Percentiles rank a stretch among this genome's conserved stretches.
These are phyloP conservation scores for Lasioglossum lativentre DNA, from an alignment of 2,888 invertebrate genomes.

Conservation along the genomic window DNA sequence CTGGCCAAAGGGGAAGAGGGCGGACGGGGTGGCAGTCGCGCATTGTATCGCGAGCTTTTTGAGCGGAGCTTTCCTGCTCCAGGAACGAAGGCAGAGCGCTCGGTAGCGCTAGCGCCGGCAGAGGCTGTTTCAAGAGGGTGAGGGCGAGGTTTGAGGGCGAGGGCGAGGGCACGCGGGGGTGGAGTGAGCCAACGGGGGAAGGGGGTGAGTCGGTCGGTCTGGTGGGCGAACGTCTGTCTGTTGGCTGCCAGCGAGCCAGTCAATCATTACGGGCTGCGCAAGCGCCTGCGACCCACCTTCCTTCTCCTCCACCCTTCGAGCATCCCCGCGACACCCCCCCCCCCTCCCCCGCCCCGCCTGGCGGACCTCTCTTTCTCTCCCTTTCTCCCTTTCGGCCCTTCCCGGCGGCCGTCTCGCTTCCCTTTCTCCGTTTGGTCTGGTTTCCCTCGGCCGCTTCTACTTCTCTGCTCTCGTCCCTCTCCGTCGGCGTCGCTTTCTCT, in stretches of 20 bases:
- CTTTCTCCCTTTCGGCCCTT: slow-evolving; percentile 25
- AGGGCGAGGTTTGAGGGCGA: slow-evolving; percentile 57
- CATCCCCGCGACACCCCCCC: slow-evolving; percentile 22
- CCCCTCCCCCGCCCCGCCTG: too few relatives aligned
- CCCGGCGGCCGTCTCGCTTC: slow-evolving; percentile 14
- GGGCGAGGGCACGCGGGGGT: slow-evolving; percentile 49
- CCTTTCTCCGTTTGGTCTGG: slow-evolving; percentile 22
- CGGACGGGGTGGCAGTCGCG: slow-evolving; percentile 60
- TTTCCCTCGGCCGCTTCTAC: slow-evolving; percentile 19
- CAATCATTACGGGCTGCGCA: slow-evolving; percentile 84
- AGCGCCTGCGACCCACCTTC: slow-evolving; percentile 76
- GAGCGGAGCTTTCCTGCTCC: slow-evolving; percentile 61
- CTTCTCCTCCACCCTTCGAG: slow-evolving; percentile 50
- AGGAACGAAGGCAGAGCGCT: slow-evolving; percentile 59
- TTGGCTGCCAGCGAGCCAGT: slow-evolving; percentile 85
- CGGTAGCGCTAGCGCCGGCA: slow-evolving; percentile 58
- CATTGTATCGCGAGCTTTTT: slow-evolving; percentile 79
- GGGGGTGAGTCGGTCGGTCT: slow-evolving; percentile 78
- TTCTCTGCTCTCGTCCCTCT: slow-evolving; percentile 38
- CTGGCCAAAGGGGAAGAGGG: slow-evolving; percentile 25
- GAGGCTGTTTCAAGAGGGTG: slow-evolving; percentile 66
- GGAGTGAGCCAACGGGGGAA: slow-evolving; percentile 48
- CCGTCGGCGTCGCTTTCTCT: slow-evolving; percentile 44
- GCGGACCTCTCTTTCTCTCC: slow-evolving; percentile 25
- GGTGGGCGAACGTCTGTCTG: slow-evolving; percentile 84